phyloP scores from a whole-genome alignment of 2,797 vertebrate species.

The Myioborus melanocephalus region DNA sequence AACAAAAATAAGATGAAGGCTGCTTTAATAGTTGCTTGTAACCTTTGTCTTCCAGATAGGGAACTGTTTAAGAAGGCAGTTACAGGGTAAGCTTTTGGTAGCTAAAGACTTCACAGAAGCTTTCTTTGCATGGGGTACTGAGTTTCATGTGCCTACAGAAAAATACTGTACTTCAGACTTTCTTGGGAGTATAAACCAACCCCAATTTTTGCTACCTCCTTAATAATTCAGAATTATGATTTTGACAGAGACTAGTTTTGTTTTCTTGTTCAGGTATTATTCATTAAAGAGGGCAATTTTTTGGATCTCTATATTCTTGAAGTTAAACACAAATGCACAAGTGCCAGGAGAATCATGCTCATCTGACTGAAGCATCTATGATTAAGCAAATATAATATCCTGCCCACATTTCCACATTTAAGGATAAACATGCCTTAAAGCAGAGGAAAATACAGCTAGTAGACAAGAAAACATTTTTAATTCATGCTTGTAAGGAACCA shows the following conservation, averaged over 20 bases:
- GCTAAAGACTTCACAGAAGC: neutral
- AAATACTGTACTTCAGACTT: neutral
- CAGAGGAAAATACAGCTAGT: neutral
- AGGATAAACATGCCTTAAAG: neutral
- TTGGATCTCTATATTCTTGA: neutral
- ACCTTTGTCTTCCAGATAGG: neutral
- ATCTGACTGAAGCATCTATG: neutral
- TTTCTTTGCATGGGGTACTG: neutral
- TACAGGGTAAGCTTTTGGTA: neutral
- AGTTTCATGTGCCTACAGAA: neutral
- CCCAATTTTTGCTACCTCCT: neutral
- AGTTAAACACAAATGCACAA: neutral
- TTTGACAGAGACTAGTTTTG: neutral
- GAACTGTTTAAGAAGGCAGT: neutral
- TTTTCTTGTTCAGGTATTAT: neutral
- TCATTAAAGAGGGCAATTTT: neutral
- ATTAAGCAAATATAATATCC: neutral
- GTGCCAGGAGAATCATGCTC: neutral
- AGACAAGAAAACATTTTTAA: neutral
- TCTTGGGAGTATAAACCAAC: neutral
- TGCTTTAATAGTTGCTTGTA: neutral
- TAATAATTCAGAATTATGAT: neutral
- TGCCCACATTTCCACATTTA: neutral
- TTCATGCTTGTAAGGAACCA: neutral
- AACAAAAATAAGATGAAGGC: neutral